A percentile compares a stretch with the other conserved stretches of the same genome.
Conservation (phyloP, 2,888 invertebrate species). For the Plusia festucae region DNA sequence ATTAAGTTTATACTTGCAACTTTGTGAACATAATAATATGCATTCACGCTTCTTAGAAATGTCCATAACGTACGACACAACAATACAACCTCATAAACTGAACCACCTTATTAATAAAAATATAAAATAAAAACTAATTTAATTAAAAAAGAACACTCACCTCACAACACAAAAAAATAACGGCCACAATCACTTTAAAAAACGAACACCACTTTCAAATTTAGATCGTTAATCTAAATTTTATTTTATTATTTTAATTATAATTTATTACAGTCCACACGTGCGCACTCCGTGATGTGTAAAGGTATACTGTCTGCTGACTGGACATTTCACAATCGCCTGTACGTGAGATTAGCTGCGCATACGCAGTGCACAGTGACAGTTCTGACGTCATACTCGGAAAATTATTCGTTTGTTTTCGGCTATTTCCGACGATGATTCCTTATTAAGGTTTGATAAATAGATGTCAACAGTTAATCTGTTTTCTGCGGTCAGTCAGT, state of each 20-base stretch:
- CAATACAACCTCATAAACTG: not conserved
- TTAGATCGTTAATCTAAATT: not conserved
- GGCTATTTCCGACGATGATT: slow-evolving; percentile 11
- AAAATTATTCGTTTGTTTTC: slow-evolving; percentile 21
- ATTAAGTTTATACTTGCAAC: not conserved
- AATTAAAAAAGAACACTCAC: not conserved
- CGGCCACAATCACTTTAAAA: slow-evolving; percentile 4
- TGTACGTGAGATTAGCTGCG: slow-evolving; percentile 47
- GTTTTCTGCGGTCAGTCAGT: not conserved
- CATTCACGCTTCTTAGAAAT: not conserved
- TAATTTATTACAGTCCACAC: slow-evolving; percentile 10
- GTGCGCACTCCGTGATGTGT: slow-evolving; percentile 12
- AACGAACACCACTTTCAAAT: not conserved
- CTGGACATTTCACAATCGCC: slow-evolving; percentile 47
- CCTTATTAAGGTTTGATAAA: not conserved
- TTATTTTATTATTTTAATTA: not conserved
- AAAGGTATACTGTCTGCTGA: slow-evolving; percentile 46
- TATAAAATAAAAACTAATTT: not conserved
- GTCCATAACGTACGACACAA: not conserved
- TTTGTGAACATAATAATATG: not conserved
- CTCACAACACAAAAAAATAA: slow-evolving; percentile 2
- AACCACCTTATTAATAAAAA: not conserved
- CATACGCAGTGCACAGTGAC: slow-evolving; percentile 12
- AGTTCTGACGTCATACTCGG: slow-evolving; percentile 45
- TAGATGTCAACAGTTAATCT: not conserved